These are phyloP conservation scores for Ethmia dodecea DNA, from an alignment of 2,888 invertebrate genomes.

Conservation along the genomic window DNA sequence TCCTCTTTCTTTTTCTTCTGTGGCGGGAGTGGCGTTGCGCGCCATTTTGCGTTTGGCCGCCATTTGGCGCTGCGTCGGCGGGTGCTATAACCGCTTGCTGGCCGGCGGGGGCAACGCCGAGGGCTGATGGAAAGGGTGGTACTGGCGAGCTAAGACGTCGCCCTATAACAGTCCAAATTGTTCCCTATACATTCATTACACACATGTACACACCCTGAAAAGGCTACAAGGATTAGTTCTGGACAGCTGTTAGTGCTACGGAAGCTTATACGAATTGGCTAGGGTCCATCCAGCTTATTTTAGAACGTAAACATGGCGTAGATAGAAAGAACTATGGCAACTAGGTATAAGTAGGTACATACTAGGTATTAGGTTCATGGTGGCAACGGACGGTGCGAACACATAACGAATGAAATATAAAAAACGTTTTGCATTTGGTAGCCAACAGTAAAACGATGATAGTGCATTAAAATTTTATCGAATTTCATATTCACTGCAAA, in stretches of 20 bases:
- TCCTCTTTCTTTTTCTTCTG: constrained; percentile 57
- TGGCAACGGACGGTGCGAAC: too few species aligned
- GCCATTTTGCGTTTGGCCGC: constrained; percentile 3
- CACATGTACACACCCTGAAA: constrained; percentile 17
- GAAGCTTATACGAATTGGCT: too few species aligned
- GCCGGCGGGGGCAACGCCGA: constrained; percentile 52
- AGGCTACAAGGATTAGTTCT: constrained; percentile 21
- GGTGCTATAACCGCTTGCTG: constrained; percentile 70
- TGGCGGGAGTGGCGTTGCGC: constrained; percentile 34
- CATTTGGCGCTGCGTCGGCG: constrained; percentile 19
- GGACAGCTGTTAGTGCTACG: not conserved
- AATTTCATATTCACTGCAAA: too few species aligned
- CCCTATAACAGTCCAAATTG: constrained; percentile 64
- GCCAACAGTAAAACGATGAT: too few species aligned
- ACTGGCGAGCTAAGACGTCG: constrained; percentile 68
- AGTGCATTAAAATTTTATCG: too few species aligned
- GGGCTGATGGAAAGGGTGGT: constrained; percentile 69
- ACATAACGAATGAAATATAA: too few species aligned
- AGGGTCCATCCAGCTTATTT: too few species aligned
- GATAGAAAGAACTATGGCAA: too few species aligned
- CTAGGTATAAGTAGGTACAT: too few species aligned
- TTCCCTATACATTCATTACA: constrained; percentile 66
- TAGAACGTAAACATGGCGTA: too few species aligned
- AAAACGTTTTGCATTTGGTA: too few species aligned
- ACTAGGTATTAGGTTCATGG: too few species aligned